Evolutionary conservation across 2,888 invertebrate genomes (phyloP), one percentile per base, ranked within the genome.

Genomic region (Orgyia antiqua): DNA sequence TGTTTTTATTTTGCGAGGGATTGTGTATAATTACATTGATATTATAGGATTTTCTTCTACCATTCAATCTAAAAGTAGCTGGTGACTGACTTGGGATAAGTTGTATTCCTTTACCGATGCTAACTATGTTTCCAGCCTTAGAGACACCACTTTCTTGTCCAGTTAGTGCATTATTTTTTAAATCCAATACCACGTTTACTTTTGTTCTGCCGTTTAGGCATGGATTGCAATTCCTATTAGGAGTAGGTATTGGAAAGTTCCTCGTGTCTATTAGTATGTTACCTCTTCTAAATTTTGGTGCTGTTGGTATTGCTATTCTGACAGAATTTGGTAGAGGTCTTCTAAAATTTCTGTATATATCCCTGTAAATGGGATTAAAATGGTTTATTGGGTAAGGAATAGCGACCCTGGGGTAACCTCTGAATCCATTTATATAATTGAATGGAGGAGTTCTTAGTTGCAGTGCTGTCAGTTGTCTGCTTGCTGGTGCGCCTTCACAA

Each of bases 261-360:
- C 27, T 44, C 2, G 54, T 44, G 13, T 65, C 57, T 24, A 72
- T 51, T 2, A 54, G 42, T 18, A 74, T 56, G 11, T 58, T 59
- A 1, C 61, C 46, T 27, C 38, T 48, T 24, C 43, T 38, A 20
- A 42, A 32, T 27, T 31, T 39, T 9, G 24, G 11, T 4, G 10
- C 29, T 9, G 39, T 18, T n/a, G 54, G 58, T 7, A 54, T n/a
- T n/a, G 51, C 42, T 19, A 57, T 27, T 27, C 33, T 40, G 1
- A 55, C 10, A 13, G 30, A 12, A 8, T 32, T 35, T 7, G 45
- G 33, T 15, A 30, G 41, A 12, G 21, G 7, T 9, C 7, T 32
- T 31, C 37, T 1, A 8, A 24, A 26, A 20, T 33, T 10, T 3
- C 7, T 23, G 2, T 8, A 6, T 9, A 7, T 4, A 10, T 10